Evolutionary conservation across 1,140 invertebrate species (phyloP), one percentile per base, ranked within the genome.

Genomic region (Ceratina calcarata): DNA sequence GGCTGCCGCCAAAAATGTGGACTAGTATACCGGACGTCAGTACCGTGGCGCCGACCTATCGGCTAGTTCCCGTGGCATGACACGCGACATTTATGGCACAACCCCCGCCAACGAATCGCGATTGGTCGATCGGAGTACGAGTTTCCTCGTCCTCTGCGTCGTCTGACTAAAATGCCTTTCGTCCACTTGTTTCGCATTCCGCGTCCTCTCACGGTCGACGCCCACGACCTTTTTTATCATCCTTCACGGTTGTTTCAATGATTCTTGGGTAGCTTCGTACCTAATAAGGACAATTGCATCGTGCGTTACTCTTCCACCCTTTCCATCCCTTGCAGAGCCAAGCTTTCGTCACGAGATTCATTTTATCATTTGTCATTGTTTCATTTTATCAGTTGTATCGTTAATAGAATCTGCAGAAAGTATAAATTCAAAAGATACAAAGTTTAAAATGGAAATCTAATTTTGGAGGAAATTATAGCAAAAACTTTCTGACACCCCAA

Each of bases 41-140:
- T 77, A 89, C 87, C 45, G 89, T 91, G 88, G 91, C 91, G 92
- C 90, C 91, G 82, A 87, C 85, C 89, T 88, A 81, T 80, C 82
- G 89, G 88, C 82, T 83, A 82, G 84, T 73, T 86, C 77, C 74
- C 67, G 73, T 62, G 70, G 66, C 62, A 61, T 71, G 58, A 71
- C 83, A 75, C 90, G 87, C 87, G 91, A 92, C 91, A 92, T 92
- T 92, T 92, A 91, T 91, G 91, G 91, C 89, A 79, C 84, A 91
- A 91, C 90, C 89, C 90, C 89, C 90, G 86, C 89, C 73, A 83
- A 55, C 70, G 81, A 10, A 37, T 60, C 45, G 55, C 81, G 85
- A 87, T 87, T 87, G 85, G 85, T 86, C 67, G 81, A 78, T 67
- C 51, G 27, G 71, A 45, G 37, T 8, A 24, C n/a, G 65, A 55